These are phyloP conservation scores for Plebejus melissa DNA, from an alignment of 2,888 invertebrate genomes.

Conservation along the genomic window DNA sequence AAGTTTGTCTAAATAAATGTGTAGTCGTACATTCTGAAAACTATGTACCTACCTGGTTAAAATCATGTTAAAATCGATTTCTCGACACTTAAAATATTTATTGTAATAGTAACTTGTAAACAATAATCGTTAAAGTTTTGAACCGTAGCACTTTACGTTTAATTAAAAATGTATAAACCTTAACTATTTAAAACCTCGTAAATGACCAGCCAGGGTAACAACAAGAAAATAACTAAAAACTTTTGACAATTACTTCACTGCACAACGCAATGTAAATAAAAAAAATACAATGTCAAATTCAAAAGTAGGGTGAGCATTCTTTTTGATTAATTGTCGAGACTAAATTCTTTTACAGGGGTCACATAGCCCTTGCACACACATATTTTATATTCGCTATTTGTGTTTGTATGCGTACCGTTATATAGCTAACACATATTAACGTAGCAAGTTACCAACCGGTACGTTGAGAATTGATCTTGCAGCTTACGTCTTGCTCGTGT, in stretches of 20 bases:
- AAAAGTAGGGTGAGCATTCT: conserved; percentile 2
- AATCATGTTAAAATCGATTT: not conserved
- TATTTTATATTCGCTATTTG: conserved; percentile 49
- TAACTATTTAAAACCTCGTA: not conserved
- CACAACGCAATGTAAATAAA: not conserved
- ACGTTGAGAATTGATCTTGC: conserved; percentile 46
- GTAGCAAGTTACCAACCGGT: conserved; percentile 46
- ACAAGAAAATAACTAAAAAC: not conserved
- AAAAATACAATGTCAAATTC: conserved; percentile 5
- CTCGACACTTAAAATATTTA: not conserved
- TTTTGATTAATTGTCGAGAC: conserved; percentile 4
- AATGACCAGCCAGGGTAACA: not conserved
- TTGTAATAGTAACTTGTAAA: not conserved
- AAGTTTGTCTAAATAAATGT: not conserved
- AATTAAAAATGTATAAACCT: not conserved
- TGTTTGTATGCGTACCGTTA: conserved; percentile 61
- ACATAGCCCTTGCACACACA: conserved; percentile 53
- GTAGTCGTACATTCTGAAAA: not conserved
- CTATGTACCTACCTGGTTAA: not conserved
- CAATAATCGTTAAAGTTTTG: not conserved
- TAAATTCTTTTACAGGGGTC: conserved; percentile 12
- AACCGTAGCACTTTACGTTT: not conserved
- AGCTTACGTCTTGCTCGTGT: conserved; percentile 48
- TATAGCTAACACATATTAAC: conserved; percentile 53
- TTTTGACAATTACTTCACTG: not conserved